A percentile compares a stretch with the other conserved stretches of the same genome.
Conservation (phyloP, 2,113 vertebrate species). For the Agapornis roseicollis region DNA sequence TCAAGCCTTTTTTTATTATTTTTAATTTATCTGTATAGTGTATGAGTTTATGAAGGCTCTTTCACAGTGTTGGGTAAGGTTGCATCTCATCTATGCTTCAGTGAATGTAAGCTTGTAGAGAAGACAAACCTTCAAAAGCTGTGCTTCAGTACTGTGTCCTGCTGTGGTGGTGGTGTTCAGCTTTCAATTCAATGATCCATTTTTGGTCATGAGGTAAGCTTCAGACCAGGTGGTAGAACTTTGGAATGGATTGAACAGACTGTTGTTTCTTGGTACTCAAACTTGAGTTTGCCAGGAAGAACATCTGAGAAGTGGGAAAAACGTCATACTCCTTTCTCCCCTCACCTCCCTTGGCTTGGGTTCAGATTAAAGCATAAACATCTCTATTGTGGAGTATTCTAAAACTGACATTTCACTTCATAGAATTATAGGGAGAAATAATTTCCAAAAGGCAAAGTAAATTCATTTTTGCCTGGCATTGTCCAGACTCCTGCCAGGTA, state of each 20-base stretch:
- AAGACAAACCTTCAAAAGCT: background rate
- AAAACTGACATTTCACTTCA: background rate
- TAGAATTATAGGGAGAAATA: background rate
- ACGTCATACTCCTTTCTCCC: background rate
- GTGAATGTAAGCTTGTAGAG: background rate
- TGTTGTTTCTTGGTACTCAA: background rate
- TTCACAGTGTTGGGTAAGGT: background rate
- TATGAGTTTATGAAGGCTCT: background rate
- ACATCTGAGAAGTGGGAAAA: background rate
- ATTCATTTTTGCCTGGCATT: background rate
- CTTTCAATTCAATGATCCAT: background rate
- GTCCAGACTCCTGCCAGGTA: background rate
- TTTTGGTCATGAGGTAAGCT: background rate
- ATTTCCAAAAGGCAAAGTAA: background rate
- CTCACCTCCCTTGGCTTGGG: background rate
- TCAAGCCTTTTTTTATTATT: background rate
- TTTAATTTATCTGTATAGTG: background rate
- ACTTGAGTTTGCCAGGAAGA: background rate
- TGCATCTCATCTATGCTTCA: background rate
- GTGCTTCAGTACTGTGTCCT: background rate
- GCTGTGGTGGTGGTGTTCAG: background rate
- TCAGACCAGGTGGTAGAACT: background rate
- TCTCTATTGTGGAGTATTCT: background rate
- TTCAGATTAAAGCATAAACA: background rate
- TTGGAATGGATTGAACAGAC: background rate